phyloP scores from a whole-genome alignment of 2,797 vertebrate species.

The Microctenopoma lineatum region DNA sequence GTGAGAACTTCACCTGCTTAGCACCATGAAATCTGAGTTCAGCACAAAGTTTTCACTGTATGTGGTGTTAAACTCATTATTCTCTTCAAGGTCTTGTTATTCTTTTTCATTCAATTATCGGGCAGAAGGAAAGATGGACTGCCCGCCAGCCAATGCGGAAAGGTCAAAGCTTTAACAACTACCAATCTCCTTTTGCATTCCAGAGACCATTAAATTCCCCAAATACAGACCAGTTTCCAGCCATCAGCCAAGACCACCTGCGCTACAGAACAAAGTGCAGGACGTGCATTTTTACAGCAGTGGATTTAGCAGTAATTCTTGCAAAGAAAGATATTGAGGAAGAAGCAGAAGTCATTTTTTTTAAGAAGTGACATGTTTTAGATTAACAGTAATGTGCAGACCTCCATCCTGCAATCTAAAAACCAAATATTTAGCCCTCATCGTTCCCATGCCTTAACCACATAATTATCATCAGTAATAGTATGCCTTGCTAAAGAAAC shows the following conservation, averaged over 20 bases:
- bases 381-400: conserved; percentile 25
- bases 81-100: conserved; percentile 36
- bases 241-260: conserved; percentile 48
- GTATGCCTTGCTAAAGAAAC: conserved; percentile 61
- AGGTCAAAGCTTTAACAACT: conserved; percentile 20
- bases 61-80: conserved; percentile 42
- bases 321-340: conserved; percentile 12
- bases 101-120: conserved; percentile 49
- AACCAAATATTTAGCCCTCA: conserved; percentile 52
- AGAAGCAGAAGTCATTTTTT: conserved; percentile 18
- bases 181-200: conserved; percentile 53
- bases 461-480: conserved; percentile 72
- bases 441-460: conserved; percentile 37
- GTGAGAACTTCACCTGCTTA: too few species aligned
- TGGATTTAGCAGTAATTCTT: neutral
- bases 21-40: neutral
- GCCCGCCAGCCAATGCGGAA: conserved; percentile 32
- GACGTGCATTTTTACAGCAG: conserved; percentile 20
- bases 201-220: conserved; percentile 45
- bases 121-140: conserved; percentile 45
- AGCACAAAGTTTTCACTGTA: conserved; percentile 15
- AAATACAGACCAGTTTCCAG: conserved; percentile 35
- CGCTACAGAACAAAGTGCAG: conserved; percentile 15
- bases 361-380: conserved; percentile 21
- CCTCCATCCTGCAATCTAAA: conserved; percentile 51